These are phyloP conservation scores for Oscheius myriophilus DNA, from an alignment of 2,888 invertebrate species.

Conservation along the genomic window DNA sequence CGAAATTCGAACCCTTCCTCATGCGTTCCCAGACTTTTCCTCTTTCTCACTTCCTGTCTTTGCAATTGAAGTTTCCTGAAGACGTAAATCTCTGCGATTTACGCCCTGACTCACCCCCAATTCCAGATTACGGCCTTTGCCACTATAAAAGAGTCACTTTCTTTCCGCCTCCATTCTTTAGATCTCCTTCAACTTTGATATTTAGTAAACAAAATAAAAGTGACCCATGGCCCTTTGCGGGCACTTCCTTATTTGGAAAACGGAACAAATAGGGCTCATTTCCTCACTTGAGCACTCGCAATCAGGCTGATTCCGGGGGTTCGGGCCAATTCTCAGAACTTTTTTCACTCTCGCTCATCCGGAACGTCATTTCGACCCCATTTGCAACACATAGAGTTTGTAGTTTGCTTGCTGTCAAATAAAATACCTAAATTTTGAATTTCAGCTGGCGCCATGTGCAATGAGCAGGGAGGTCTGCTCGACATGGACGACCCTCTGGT, in stretches of 20 bases:
- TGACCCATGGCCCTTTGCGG: no score
- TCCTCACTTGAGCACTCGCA: slow-evolving; percentile 31
- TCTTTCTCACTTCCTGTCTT: slow-evolving; percentile 1
- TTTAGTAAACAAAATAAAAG: no score
- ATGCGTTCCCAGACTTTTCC: no score
- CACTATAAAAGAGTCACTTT: no score
- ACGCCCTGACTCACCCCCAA: slow-evolving; percentile 14
- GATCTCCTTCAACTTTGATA: no score
- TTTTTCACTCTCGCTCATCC: slow-evolving; percentile 19
- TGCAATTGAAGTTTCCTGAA: not conserved
- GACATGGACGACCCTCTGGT: slow-evolving; percentile 51
- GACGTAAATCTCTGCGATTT: slow-evolving; percentile 19
- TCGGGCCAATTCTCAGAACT: not conserved
- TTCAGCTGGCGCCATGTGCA: slow-evolving; percentile 54
- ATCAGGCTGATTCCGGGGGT: slow-evolving; percentile 17
- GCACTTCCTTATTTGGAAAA: no score
- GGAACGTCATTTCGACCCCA: slow-evolving; percentile 5
- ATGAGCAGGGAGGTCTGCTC: slow-evolving; percentile 51
- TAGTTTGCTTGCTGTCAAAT: not conserved
- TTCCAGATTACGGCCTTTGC: not conserved
- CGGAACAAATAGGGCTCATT: slow-evolving; percentile 1
- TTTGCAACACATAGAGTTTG: not conserved
- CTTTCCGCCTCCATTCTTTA: no score
- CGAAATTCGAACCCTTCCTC: no score
- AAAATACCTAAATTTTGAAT: not conserved